Evolutionary conservation across 92 coral and sea anemone species (phyloP).

Genomic region (Plumapathes pennacea): DNA sequence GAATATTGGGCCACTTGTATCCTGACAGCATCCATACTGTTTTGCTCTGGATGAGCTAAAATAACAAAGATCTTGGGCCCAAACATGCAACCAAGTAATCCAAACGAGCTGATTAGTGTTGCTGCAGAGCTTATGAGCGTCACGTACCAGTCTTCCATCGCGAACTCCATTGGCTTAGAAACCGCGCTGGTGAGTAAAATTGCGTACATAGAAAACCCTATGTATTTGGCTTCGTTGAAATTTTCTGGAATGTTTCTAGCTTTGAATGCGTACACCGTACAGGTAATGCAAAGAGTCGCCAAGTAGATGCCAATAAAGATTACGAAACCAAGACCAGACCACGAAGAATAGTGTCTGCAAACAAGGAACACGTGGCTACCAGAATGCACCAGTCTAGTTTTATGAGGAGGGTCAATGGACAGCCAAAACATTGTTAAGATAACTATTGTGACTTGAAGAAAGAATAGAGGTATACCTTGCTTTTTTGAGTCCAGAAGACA

Average conservation of each 20-base stretch:
- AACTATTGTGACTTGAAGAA: slow-evolving; percentile 15
- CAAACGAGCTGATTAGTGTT: slow-evolving; percentile 57
- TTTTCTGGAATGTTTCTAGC: slow-evolving; percentile 68
- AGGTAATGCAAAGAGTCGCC: slow-evolving; percentile 37
- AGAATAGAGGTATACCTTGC: slow-evolving; percentile 5
- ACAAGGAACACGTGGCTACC: slow-evolving; percentile 48
- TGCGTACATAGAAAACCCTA: slow-evolving; percentile 65
- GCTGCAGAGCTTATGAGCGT: slow-evolving; percentile 57
- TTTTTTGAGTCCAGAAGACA: slow-evolving; percentile 13
- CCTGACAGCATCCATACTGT: slow-evolving; percentile 46
- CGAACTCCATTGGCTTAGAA: slow-evolving; percentile 55
- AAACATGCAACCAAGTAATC: slow-evolving; percentile 60
- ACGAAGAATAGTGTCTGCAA: slow-evolving; percentile 39
- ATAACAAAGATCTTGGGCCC: slow-evolving; percentile 61
- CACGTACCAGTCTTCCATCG: slow-evolving; percentile 74
- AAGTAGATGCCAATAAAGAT: slow-evolving; percentile 37
- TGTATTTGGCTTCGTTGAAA: slow-evolving; percentile 70
- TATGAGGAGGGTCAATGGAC: slow-evolving; percentile 52
- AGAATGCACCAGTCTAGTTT: slow-evolving; percentile 27
- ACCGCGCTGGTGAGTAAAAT: slow-evolving; percentile 56
- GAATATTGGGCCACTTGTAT: no score
- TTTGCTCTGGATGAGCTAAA: slow-evolving; percentile 54
- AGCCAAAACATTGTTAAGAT: slow-evolving; percentile 43
- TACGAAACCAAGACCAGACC: slow-evolving; percentile 35
- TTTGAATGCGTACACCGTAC: slow-evolving; percentile 64